phyloP scores from a whole-genome alignment of 2,113 vertebrate species.

The Sphyrna mokarran region DNA sequence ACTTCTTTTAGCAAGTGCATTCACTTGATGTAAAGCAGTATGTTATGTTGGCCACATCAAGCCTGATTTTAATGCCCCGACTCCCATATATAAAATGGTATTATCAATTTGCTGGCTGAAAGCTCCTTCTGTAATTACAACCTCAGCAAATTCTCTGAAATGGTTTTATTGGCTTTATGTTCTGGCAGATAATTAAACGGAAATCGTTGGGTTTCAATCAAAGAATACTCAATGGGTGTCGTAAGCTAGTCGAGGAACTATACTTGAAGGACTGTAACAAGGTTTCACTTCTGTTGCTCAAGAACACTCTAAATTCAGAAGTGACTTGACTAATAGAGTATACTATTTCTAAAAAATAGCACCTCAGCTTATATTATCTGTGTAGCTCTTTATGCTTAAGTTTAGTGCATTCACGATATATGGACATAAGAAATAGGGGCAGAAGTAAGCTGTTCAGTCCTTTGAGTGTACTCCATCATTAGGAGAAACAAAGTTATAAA shows the following conservation, averaged over 20 bases:
- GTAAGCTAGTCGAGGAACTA: conserved; percentile 2
- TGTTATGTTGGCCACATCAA: neutral
- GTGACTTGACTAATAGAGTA: neutral
- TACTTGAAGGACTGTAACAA: neutral
- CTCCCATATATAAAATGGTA: neutral
- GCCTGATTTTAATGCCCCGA: neutral
- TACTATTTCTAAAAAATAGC: neutral
- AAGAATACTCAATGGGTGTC: neutral
- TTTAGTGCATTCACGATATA: no score
- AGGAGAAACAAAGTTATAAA: no score
- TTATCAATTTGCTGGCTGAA: conserved; percentile 21
- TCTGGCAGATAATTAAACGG: conserved; percentile 23
- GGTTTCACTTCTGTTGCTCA: neutral
- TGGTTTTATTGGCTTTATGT: conserved; percentile 30
- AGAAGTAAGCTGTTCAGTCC: no score
- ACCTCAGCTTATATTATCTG: neutral
- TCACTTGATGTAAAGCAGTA: conserved; percentile 1
- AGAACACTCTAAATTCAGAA: neutral
- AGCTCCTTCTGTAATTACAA: conserved; percentile 27
- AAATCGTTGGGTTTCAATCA: conserved; percentile 29
- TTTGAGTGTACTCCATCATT: no score
- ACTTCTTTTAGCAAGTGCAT: neutral
- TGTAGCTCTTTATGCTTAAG: neutral
- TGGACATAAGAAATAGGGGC: no score
- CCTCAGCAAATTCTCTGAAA: conserved; percentile 28